phyloP scores from a whole-genome alignment of 2,888 invertebrate genomes.

The Parnassius apollo region DNA sequence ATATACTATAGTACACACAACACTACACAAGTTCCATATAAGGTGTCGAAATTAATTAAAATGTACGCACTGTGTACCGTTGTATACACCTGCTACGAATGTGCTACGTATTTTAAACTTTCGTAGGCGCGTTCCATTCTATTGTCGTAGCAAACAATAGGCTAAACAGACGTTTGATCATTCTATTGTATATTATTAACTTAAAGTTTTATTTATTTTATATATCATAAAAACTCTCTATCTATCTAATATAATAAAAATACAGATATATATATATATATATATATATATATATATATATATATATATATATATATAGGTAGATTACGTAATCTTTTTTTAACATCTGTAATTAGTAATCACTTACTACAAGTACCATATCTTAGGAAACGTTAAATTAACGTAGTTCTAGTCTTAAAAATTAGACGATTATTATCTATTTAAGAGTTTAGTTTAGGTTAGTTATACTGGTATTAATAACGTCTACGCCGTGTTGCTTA shows the following conservation, averaged over 20 bases:
- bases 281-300: background rate
- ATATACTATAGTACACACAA: slow-evolving; percentile 30
- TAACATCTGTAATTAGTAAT: no score
- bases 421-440: no score
- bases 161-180: slow-evolving; percentile 22
- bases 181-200: background rate
- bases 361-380: no score
- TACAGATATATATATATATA: background rate
- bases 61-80: slow-evolving; percentile 12
- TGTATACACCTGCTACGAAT: slow-evolving; percentile 38
- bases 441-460: no score
- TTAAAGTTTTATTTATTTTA: background rate
- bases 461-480: slow-evolving; percentile 11
- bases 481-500: slow-evolving; percentile 12
- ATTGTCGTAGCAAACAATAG: slow-evolving; percentile 27
- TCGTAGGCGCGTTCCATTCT: slow-evolving; percentile 25
- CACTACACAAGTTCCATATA: slow-evolving; percentile 30
- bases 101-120: slow-evolving; percentile 25
- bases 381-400: no score
- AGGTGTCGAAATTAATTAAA: slow-evolving; percentile 17
- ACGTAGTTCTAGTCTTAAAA: no score
- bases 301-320: background rate
- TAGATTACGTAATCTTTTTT: slow-evolving; percentile 1
- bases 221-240: background rate
- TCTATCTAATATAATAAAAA: no score